Conservation (phyloP, 2,113 vertebrate species). For the Lontra canadensis region DNA sequence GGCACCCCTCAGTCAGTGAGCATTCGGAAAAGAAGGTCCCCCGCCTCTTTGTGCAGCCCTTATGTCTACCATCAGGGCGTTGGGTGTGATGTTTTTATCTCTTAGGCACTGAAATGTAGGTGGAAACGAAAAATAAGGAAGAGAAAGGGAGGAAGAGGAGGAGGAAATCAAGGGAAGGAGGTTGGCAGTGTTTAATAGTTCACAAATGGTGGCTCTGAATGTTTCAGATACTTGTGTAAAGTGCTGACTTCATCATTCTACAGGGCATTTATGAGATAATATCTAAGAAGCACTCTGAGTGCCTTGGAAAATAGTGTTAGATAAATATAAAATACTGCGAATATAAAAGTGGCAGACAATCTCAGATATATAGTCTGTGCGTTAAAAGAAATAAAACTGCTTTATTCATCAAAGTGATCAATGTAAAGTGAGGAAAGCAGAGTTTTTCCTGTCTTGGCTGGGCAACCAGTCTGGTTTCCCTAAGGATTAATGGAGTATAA, state of each 20-base stretch:
- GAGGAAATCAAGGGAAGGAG: background rate
- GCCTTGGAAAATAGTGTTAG: background rate
- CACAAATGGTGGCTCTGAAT: background rate
- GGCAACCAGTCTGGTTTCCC: background rate
- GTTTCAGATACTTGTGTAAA: background rate
- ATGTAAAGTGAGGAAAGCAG: background rate
- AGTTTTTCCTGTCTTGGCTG: background rate
- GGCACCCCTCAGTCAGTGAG: background rate
- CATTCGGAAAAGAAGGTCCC: fast-evolving
- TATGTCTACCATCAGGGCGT: too few relatives aligned
- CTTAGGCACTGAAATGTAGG: background rate
- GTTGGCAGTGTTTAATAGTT: background rate
- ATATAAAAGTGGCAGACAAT: background rate
- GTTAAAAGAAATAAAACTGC: background rate
- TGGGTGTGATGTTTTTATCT: background rate
- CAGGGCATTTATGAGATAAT: background rate
- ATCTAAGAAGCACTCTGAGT: background rate
- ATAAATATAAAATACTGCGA: background rate
- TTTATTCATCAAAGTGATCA: conserved; percentile 24
- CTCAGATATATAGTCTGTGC: background rate
- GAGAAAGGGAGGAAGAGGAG: background rate
- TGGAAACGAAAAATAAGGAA: background rate
- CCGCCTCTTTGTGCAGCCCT: background rate
- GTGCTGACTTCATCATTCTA: background rate
- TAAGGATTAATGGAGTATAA: background rate